These are phyloP conservation scores for Strigamia crassipes DNA, from an alignment of 2,888 invertebrate genomes.

Conservation along the genomic window DNA sequence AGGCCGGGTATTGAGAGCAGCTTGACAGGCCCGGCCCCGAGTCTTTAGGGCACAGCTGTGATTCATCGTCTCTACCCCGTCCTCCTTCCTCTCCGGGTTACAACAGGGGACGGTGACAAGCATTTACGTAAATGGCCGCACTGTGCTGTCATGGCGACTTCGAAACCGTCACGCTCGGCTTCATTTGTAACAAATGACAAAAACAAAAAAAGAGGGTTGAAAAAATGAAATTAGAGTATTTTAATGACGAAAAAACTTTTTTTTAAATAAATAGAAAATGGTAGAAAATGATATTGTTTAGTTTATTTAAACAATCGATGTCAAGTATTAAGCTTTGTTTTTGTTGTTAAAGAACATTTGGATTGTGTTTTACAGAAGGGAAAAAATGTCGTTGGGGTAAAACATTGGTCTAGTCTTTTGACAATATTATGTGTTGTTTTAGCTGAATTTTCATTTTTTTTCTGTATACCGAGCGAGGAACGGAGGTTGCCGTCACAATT, in stretches of 20 bases:
- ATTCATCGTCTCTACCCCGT: conserved; percentile 44
- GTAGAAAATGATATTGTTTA: not conserved
- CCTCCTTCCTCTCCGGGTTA: conserved; percentile 36
- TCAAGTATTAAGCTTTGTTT: too few species aligned
- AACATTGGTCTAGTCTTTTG: not conserved
- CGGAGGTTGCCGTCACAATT: conserved; percentile 15
- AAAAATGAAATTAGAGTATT: not conserved
- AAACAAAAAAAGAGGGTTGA: not conserved
- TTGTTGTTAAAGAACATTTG: too few species aligned
- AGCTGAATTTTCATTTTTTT: not conserved
- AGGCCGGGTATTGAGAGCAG: conserved; percentile 43
- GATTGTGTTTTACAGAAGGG: too few species aligned
- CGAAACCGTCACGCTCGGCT: conserved; percentile 3
- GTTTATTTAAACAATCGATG: too few species aligned
- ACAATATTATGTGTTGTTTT: not conserved
- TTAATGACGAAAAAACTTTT: not conserved
- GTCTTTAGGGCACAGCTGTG: conserved; percentile 45
- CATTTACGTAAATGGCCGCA: conserved; percentile 35
- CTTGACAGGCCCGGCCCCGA: conserved; percentile 46
- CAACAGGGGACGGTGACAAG: conserved; percentile 35
- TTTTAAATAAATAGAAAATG: not conserved
- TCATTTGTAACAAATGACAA: conserved; percentile 24
- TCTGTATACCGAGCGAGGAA: not conserved
- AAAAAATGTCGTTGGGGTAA: not conserved
- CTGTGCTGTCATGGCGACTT: conserved; percentile 28